Evolutionary conservation across 2,888 invertebrate species (phyloP), one percentile per base, ranked within the genome.

Genomic region (Lithodes maja): DNA sequence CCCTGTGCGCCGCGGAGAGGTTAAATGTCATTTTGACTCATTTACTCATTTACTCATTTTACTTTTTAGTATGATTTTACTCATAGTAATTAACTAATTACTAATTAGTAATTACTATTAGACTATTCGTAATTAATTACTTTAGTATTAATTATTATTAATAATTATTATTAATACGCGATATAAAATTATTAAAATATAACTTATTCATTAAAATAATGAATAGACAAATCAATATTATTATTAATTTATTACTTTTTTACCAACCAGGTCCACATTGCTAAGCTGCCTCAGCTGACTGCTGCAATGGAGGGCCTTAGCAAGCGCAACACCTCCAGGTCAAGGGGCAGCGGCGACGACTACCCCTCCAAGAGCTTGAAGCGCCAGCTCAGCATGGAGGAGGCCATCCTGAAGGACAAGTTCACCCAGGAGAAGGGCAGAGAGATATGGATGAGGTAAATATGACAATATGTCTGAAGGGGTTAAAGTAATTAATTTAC

Each of bases 391-490:
- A 49, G 82, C 82, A 33, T 82, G 49, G 68, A 81, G 81, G 81
- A 82, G 82, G 49, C 33, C 82, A 0, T 33, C 33, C 33, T 61
- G n/a, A 68, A 7, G 82, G 17, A 52, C 54, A 82, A 82, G 1
- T 82, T 82, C 69, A 82, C 17, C 82, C 82, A 82, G 82, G 69
- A 82, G 82, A 82, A 52, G 68, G 82, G 61, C 82, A 68, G 69
- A 3, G 7, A 82, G 82, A 33, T 33, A 33, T 33, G 33, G 33
- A 33, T 33, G 33, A 33, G 33, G 33, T 33, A 33, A 33, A 33
- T 33, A 33, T 33, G 33, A 33, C 33, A 33, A 33, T 33, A 33
- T 33, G 33, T 33, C 33, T 33, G 33, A 33, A 33, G 33, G 33
- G 33, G 71, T 71, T 17, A 71, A 71, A 71, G 3, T 71, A 17